These are phyloP conservation scores for Lasiommata megera DNA, from an alignment of 2,888 invertebrate genomes.

Conservation along the genomic window DNA sequence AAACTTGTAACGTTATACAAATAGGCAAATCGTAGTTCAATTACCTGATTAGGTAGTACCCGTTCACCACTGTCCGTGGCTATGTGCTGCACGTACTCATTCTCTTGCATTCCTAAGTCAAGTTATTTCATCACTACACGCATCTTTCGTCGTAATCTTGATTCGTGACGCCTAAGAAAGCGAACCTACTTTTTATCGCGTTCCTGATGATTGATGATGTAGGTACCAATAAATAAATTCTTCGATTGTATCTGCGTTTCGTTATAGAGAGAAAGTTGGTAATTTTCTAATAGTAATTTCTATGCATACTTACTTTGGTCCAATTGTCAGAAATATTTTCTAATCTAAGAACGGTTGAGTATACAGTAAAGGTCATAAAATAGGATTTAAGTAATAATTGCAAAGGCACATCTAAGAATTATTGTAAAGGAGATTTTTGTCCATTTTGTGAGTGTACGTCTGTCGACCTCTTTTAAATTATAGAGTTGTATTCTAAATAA, in stretches of 20 bases:
- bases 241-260: slow-evolving; percentile 12
- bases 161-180: slow-evolving; percentile 16
- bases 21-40: too few species aligned
- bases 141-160: slow-evolving; percentile 17
- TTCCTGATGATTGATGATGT: slow-evolving; percentile 24
- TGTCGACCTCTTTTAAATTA: slow-evolving; percentile 1
- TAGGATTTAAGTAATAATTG: too few species aligned
- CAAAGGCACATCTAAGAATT: too few species aligned
- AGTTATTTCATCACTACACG: slow-evolving; percentile 8
- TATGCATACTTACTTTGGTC: background rate
- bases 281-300: background rate
- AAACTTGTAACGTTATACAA: too few species aligned
- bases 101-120: background rate
- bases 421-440: too few species aligned
- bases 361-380: too few species aligned
- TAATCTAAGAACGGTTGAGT: too few species aligned
- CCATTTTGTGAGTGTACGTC: background rate
- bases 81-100: too few species aligned
- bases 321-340: too few species aligned
- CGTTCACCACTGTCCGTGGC: too few species aligned
- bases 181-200: slow-evolving; percentile 20
- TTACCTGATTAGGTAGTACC: too few species aligned
- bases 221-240: slow-evolving; percentile 16
- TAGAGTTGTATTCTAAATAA: slow-evolving; percentile 6
- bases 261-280: slow-evolving; percentile 22